A percentile compares a stretch with the other conserved stretches of the same genome.
Conservation (phyloP, 2,113 vertebrate species). For the Microtus montanus region DNA sequence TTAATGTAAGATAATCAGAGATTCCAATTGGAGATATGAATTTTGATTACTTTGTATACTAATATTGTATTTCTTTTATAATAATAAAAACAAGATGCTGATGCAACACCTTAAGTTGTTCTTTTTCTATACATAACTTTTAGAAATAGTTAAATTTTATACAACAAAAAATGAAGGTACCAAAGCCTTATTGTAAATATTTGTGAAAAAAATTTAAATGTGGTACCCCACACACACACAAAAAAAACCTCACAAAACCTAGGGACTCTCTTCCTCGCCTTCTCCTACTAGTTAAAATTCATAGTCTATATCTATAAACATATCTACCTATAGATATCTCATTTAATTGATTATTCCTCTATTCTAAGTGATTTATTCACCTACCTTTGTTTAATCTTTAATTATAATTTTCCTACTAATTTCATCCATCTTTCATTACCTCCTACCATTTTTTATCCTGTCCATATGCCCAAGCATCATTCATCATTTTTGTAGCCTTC, state of each 20-base stretch:
- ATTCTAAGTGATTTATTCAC: slow-evolving; percentile 7
- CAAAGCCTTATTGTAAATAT: slow-evolving; percentile 33
- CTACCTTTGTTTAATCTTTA: slow-evolving; percentile 44
- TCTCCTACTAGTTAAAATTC: slow-evolving; percentile 14
- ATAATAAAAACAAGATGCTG: slow-evolving; percentile 18
- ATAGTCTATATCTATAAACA: not conserved
- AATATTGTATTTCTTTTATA: slow-evolving; percentile 17
- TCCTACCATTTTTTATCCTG: not conserved
- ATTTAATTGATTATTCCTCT: not conserved
- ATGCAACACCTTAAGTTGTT: not conserved
- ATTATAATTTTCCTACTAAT: slow-evolving; percentile 45
- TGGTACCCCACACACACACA: not conserved
- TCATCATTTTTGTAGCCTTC: slow-evolving; percentile 18
- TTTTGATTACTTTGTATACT: slow-evolving; percentile 17
- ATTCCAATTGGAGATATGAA: slow-evolving; percentile 19
- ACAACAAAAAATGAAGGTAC: slow-evolving; percentile 18
- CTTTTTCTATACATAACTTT: not conserved
- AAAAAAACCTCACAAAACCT: not conserved
- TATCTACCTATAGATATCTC: not conserved
- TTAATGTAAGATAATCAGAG: slow-evolving; percentile 44
- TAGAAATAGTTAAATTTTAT: slow-evolving; percentile 29
- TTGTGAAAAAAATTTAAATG: not conserved
- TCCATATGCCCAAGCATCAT: not conserved
- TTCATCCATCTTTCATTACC: slow-evolving; percentile 34
- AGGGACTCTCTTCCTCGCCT: not conserved